These are phyloP conservation scores for Anaspis maculata DNA, from an alignment of 2,888 invertebrate genomes.

Conservation along the genomic window DNA sequence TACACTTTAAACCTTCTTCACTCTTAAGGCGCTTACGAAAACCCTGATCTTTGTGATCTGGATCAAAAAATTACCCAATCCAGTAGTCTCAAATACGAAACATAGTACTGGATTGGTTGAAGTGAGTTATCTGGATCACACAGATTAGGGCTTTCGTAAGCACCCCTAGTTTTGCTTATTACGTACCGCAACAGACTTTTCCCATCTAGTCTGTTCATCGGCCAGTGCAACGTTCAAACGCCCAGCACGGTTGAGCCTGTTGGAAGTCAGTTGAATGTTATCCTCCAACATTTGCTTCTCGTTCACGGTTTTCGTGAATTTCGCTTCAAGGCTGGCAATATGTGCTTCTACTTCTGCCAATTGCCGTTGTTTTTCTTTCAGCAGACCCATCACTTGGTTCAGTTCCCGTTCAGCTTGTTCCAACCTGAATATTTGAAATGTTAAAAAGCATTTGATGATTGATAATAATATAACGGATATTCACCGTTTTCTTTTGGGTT, in stretches of 20 bases:
- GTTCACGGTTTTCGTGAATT: constrained; percentile 62
- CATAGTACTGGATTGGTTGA: not conserved
- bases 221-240: constrained; percentile 78
- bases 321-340: constrained; percentile 47
- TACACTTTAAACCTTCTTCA: not conserved
- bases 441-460: constrained; percentile 4
- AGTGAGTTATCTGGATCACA: not conserved
- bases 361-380: constrained; percentile 73
- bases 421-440: constrained; percentile 52
- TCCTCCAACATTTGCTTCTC: constrained; percentile 67
- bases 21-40: not conserved
- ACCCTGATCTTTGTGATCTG: no score
- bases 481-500: constrained; percentile 77
- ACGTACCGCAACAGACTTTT: constrained; percentile 57
- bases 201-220: constrained; percentile 82
- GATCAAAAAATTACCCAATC: no score
- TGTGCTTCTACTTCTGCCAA: constrained; percentile 75
- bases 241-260: constrained; percentile 72
- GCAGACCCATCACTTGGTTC: constrained; percentile 63
- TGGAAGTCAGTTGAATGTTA: constrained; percentile 69
- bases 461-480: constrained; percentile 18
- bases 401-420: constrained; percentile 71
- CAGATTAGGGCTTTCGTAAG: no score
- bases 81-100: no score
- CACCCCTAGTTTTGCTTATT: not conserved